phyloP scores from a whole-genome alignment of 1,140 invertebrate genomes.

The fruit fly (Drosophila melanogaster) region DNA sequence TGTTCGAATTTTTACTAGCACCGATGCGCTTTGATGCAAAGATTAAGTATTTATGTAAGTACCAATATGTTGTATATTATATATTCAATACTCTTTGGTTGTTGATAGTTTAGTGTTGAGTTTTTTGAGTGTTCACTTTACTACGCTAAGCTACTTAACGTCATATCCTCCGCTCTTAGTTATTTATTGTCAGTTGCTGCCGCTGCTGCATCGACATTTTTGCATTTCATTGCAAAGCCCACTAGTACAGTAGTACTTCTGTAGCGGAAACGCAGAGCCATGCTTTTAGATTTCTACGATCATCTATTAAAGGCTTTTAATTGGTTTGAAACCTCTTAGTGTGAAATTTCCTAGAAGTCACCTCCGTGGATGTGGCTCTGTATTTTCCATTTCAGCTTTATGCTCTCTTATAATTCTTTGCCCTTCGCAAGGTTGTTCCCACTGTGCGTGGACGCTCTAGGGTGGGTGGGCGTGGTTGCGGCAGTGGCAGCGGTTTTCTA shows the following conservation, averaged over 20 bases:
- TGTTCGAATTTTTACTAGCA: too few species aligned
- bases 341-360: neutral
- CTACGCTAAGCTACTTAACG: constrained; percentile 59
- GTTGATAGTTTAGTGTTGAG: constrained; percentile 1
- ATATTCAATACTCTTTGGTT: neutral
- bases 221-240: constrained; percentile 8
- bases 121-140: constrained; percentile 19
- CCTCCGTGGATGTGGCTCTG: neutral
- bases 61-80: too few species aligned
- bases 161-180: constrained; percentile 33
- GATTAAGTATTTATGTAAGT: too few species aligned
- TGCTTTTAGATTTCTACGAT: too few species aligned
- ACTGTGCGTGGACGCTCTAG: constrained; percentile 24
- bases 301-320: neutral
- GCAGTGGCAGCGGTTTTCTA: constrained; percentile 23
- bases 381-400: constrained; percentile 17
- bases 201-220: constrained; percentile 26
- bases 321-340: neutral
- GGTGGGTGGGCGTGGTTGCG: neutral
- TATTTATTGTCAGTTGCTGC: constrained; percentile 48
- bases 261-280: neutral
- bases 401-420: constrained; percentile 44
- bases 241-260: neutral
- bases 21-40: too few species aligned
- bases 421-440: constrained; percentile 64